Evolutionary conservation across 2,888 invertebrate species (phyloP).

Genomic region (Andrena fulva): DNA sequence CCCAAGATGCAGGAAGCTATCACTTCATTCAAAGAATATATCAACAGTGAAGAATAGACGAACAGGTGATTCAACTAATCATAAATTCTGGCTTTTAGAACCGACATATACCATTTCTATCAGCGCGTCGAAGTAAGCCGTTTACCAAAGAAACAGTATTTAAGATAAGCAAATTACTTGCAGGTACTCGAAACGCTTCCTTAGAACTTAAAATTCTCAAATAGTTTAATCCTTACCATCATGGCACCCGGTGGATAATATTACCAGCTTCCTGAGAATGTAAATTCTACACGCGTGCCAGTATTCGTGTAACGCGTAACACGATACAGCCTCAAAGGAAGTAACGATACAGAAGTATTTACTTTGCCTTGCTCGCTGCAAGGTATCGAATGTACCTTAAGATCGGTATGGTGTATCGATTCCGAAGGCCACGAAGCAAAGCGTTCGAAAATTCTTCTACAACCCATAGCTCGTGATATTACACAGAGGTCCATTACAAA

Average conservation of each 20-base stretch:
- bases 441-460: background rate
- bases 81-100: background rate
- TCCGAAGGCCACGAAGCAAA: background rate
- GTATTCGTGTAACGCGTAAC: conserved; percentile 26
- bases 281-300: conserved; percentile 12
- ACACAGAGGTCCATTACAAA: background rate
- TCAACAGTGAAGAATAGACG: conserved; percentile 74
- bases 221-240: background rate
- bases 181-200: background rate
- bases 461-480: background rate
- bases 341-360: conserved; percentile 25
- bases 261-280: background rate
- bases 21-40: conserved; percentile 84
- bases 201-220: background rate
- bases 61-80: background rate
- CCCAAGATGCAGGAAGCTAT: conserved; percentile 89
- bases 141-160: no score
- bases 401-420: conserved; percentile 8
- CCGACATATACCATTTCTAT: background rate
- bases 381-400: conserved; percentile 4
- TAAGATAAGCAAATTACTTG: no score
- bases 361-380: background rate
- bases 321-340: conserved; percentile 23
- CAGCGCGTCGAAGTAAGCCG: no score
- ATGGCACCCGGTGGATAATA: background rate